Percentiles rank a stretch among this genome's conserved stretches.
phyloP scores from a whole-genome alignment of 2,113 vertebrate genomes.

The Anoplopoma fimbria region DNA sequence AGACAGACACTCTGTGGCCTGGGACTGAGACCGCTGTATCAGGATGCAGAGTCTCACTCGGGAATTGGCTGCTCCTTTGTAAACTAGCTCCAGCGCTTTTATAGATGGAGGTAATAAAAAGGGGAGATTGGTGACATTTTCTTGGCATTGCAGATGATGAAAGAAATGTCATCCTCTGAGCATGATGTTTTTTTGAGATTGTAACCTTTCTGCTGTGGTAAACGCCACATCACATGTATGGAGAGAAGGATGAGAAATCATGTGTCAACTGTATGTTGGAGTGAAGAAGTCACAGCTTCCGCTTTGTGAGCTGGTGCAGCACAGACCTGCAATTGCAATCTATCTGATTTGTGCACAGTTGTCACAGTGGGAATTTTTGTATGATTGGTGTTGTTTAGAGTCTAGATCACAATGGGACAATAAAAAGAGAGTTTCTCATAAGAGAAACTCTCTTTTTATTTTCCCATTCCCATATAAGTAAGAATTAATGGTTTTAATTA shows the following conservation, averaged over 20 bases:
- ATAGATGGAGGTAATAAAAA: conserved; percentile 49
- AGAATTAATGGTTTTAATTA: conserved; percentile 17
- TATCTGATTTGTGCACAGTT: neutral
- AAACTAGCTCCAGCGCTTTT: conserved; percentile 29
- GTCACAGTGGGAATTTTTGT: neutral
- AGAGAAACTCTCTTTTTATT: no score
- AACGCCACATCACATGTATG: neutral
- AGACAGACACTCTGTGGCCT: conserved; percentile 22
- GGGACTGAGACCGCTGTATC: conserved; percentile 37
- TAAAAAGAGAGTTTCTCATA: neutral
- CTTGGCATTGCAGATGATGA: conserved; percentile 36
- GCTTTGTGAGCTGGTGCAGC: neutral
- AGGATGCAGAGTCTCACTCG: conserved; percentile 3
- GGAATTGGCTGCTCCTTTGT: conserved; percentile 24
- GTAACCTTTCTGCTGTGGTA: conserved; percentile 44
- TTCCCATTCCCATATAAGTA: no score
- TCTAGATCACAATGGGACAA: neutral
- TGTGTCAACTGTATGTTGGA: conserved; percentile 1
- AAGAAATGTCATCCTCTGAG: conserved; percentile 63
- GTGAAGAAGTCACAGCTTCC: conserved; percentile 9
- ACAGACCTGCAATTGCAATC: neutral
- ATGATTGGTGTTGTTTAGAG: neutral
- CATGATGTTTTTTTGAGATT: conserved; percentile 21
- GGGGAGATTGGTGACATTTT: conserved; percentile 56
- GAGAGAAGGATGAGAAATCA: conserved; percentile 5